These are phyloP conservation scores for Morpho helenor DNA, from an alignment of 2,888 invertebrate species.

Conservation along the genomic window DNA sequence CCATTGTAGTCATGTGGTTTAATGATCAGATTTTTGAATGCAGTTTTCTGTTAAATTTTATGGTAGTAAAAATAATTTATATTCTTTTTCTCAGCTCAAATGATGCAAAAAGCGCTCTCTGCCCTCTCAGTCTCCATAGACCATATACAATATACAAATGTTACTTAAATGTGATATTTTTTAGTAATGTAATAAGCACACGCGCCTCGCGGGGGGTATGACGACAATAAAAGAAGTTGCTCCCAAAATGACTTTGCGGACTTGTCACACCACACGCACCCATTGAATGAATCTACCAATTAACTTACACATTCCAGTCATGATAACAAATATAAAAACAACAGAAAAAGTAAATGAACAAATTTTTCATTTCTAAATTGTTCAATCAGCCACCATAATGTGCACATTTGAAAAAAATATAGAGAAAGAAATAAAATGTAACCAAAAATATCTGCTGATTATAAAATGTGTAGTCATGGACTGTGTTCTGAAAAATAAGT, in stretches of 20 bases:
- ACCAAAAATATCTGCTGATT: background rate
- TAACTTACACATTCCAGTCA: slow-evolving; percentile 10
- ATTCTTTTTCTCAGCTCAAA: slow-evolving; percentile 4
- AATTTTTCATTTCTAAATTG: too few species aligned
- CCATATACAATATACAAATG: slow-evolving; percentile 69
- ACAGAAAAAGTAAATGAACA: too few species aligned
- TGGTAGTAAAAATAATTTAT: too few species aligned
- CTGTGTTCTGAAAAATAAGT: background rate
- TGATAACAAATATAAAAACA: background rate
- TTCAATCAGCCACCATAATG: too few species aligned
- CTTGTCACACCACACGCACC: slow-evolving; percentile 51
- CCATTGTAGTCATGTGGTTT: too few species aligned
- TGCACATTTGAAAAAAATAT: too few species aligned
- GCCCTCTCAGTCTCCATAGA: slow-evolving; percentile 53
- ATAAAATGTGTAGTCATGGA: slow-evolving; percentile 1
- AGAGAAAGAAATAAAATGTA: background rate
- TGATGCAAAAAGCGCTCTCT: slow-evolving; percentile 47
- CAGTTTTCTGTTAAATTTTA: too few species aligned
- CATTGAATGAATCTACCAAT: slow-evolving; percentile 43
- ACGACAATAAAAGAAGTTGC: slow-evolving; percentile 24
- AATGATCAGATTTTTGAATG: too few species aligned
- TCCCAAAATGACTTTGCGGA: slow-evolving; percentile 37
- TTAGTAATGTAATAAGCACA: slow-evolving; percentile 46
- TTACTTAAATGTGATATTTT: slow-evolving; percentile 63
- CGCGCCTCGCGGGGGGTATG: slow-evolving; percentile 42